phyloP scores from a whole-genome alignment of 2,797 vertebrate species.

The Sebastolobus alascanus region DNA sequence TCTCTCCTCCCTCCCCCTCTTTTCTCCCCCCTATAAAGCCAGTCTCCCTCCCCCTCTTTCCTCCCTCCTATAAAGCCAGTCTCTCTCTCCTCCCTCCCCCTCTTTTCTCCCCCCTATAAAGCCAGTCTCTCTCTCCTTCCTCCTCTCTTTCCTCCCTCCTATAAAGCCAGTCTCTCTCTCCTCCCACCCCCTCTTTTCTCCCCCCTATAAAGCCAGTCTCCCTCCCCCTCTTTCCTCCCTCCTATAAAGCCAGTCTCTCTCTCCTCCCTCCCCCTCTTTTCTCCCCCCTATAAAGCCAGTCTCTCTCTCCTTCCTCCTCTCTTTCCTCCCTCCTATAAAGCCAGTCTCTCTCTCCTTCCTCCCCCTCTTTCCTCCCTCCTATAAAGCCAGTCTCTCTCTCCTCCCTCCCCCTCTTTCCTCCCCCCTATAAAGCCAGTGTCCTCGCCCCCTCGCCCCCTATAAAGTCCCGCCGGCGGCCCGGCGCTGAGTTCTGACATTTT shows the following conservation, averaged over 20 bases:
- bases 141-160: not conserved
- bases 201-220: not conserved
- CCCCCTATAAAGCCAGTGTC: no score
- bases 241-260: not conserved
- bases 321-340: constrained; percentile 12
- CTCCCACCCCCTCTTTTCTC: not conserved
- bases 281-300: not conserved
- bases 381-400: no score
- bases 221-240: not conserved
- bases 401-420: no score
- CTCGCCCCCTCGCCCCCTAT: no score
- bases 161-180: not conserved
- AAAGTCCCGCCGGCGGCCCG: constrained; percentile 50
- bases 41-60: no score
- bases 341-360: no score
- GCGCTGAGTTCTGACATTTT: constrained; percentile 78
- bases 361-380: no score
- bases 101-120: not conserved
- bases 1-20: no score
- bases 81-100: not conserved
- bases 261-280: no score
- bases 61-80: not conserved
- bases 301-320: no score
- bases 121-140: not conserved
- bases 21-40: no score